phyloP scores from a whole-genome alignment of 1,140 invertebrate species.

The Theocolax elegans region DNA sequence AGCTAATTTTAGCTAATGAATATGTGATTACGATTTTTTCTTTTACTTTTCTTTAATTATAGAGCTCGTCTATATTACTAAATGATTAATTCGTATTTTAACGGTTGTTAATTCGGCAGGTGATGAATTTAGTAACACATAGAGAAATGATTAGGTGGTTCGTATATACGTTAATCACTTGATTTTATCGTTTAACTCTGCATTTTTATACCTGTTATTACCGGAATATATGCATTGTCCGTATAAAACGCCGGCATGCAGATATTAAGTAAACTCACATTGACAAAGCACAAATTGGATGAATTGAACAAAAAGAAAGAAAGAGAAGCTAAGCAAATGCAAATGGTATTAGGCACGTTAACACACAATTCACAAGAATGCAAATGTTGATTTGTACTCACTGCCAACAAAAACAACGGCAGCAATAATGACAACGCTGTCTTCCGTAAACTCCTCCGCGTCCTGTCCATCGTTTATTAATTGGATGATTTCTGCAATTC shows the following conservation, averaged over 20 bases:
- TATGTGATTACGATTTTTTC: neutral
- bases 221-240: too few species aligned
- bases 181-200: too few species aligned
- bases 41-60: neutral
- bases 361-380: too few species aligned
- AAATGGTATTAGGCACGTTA: too few species aligned
- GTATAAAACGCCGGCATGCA: too few species aligned
- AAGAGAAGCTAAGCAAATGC: too few species aligned
- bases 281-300: too few species aligned
- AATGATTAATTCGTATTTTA: neutral
- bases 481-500: constrained; percentile 58
- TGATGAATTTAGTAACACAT: neutral
- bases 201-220: too few species aligned
- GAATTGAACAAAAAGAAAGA: too few species aligned
- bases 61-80: neutral
- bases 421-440: constrained; percentile 56
- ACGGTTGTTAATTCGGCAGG: neutral
- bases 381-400: constrained; percentile 60
- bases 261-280: too few species aligned
- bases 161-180: too few species aligned
- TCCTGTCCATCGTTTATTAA: constrained; percentile 61
- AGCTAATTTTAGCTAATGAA: neutral
- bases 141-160: too few species aligned
- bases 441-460: constrained; percentile 63
- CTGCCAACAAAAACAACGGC: constrained; percentile 57